Base-by-base conservation (phyloP, 2,797 vertebrate species). In the Artibeus lituratus region DNA sequence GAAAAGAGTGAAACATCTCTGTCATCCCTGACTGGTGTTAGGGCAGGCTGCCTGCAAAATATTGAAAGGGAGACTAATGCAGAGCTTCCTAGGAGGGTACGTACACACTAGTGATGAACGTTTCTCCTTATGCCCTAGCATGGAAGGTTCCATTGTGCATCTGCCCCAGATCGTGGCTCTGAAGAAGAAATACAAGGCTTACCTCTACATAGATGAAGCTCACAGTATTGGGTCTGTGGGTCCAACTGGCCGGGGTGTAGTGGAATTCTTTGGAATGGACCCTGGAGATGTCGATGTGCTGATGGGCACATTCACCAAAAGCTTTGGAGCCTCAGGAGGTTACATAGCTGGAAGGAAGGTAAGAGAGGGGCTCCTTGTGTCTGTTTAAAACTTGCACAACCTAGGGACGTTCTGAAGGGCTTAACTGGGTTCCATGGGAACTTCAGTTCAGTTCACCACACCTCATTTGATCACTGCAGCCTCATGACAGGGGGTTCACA, bases 261-360 rank as follows among this genome's bases (percentile, higher is more conserved):
- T 98, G 72, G 98, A 99, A 3, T 98, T 98, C 90, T 99, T 98
- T 7, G 98, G 98, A 22, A 98, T 99, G 73, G 99, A 99, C 72
- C 99, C 99, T 89, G 98, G 98, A 0, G 99, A 99, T 22, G 97
- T 99, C 24, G 99, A 99, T 0, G 98, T 99, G 8, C 86, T 99
- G 97, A 99, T 99, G 99, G 99, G 99, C 90, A 99, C 99, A 0
- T 99, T 99, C 97, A 99, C 99, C 90, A 99, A 99, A 99, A 99
- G 99, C 98, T 99, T 99, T 39, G 99, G 99, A 0, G 98, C 99
- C 5, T 98, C 99, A 0, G 99, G 99, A 94, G 99, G 99, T 96
- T 99, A 99, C 98, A 99, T 99, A 95, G 99, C 99, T 93, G 99
- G 99, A 95, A 99, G 97, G 96, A 99, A 98, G 99, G 99, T 99